phyloP scores from a whole-genome alignment of 2,888 invertebrate species.

The Sipha maydis region DNA sequence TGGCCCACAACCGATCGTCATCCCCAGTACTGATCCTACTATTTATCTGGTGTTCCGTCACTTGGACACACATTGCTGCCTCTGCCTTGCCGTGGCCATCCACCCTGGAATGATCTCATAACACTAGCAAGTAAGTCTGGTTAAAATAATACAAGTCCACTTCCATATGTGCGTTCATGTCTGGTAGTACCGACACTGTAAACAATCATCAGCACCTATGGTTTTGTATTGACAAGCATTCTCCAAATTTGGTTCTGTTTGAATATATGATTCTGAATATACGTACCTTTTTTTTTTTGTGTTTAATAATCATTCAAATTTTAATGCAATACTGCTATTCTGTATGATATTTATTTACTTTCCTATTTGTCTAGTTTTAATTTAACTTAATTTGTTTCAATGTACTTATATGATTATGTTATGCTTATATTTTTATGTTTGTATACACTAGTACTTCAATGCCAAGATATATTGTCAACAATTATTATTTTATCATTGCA shows the following conservation, averaged over 20 bases:
- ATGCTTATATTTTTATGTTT: neutral
- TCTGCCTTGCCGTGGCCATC: too few relatives aligned
- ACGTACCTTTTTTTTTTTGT: too few relatives aligned
- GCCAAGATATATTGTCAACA: constrained; percentile 19
- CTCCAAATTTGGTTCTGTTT: neutral
- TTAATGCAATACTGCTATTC: too few relatives aligned
- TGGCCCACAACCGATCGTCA: neutral
- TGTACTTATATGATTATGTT: neutral
- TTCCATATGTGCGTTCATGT: neutral
- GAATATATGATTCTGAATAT: too few relatives aligned
- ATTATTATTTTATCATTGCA: constrained; percentile 45
- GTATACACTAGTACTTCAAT: constrained; percentile 28
- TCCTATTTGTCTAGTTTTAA: neutral
- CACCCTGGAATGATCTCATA: neutral
- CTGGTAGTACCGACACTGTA: neutral
- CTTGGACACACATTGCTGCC: neutral
- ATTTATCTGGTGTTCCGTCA: neutral
- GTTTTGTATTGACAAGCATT: neutral
- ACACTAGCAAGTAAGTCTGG: neutral
- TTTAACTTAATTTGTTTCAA: neutral
- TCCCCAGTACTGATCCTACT: neutral
- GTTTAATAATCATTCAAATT: too few relatives aligned
- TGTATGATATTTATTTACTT: neutral
- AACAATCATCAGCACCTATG: too few relatives aligned
- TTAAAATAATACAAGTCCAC: neutral